Conservation (phyloP, 2,888 invertebrate genomes). For the Hetaerina titia region DNA sequence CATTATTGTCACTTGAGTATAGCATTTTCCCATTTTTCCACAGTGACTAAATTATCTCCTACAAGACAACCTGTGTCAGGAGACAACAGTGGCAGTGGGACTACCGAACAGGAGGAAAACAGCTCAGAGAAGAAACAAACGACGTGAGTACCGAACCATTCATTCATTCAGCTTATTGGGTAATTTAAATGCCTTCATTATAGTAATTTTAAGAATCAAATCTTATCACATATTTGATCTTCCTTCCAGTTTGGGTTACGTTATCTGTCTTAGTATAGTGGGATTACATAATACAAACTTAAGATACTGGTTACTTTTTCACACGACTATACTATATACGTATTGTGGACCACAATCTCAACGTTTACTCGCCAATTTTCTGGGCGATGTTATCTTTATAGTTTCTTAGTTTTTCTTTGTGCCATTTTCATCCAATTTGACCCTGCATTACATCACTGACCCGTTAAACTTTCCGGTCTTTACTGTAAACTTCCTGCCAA, state of each 20-base stretch:
- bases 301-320: too few species aligned
- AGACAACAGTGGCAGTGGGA: conserved; percentile 72
- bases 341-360: too few species aligned
- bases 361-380: too few species aligned
- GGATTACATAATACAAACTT: not conserved
- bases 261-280: not conserved
- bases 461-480: too few species aligned
- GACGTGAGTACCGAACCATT: not conserved
- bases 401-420: too few species aligned
- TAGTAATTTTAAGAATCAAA: not conserved
- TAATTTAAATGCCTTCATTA: not conserved
- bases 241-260: not conserved
- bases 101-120: conserved; percentile 36
- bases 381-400: too few species aligned
- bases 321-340: too few species aligned
- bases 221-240: not conserved
- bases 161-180: not conserved
- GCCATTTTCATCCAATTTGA: too few species aligned
- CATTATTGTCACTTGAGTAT: too few species aligned
- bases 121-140: conserved; percentile 25
- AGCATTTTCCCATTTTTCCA: conserved; percentile 71
- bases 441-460: too few species aligned
- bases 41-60: conserved; percentile 85
- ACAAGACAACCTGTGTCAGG: conserved; percentile 74
- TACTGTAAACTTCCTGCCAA: too few species aligned